Evolutionary conservation across 1,140 invertebrate species (phyloP), one percentile per base, ranked within the genome.

Genomic region (Orussus abietinus): DNA sequence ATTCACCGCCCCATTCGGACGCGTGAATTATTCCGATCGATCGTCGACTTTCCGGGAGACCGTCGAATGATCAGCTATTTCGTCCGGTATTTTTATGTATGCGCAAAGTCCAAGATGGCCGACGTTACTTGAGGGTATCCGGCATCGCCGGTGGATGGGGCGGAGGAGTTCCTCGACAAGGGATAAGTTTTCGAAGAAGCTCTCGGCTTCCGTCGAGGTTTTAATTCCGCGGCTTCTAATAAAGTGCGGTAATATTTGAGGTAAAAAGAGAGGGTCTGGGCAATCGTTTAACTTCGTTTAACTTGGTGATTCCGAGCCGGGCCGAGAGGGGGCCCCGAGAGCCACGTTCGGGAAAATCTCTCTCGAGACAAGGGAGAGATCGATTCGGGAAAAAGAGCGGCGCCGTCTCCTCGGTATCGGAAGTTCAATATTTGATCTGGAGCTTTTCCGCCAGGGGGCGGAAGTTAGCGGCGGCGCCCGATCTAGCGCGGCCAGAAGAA

Each of bases 341-440:
- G 21, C 7, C 10, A 36, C 26, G 26, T 19, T 20, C 26, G 12
- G 5, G 19, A 21, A 9, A 36, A 22, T 36, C 19, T 12, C 7
- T 25, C 18, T 14, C 34, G 34, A 25, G 20, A 36, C 34, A 14
- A 36, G n/a, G 9, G 14, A 19, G 9, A 34, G 22, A 11, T n/a
- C 17, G 19, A 12, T 31, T 20, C 3, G 32, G 37, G 38, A 19
- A 3, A 6, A 36, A 43, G 15, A 42, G 21, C 37, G n/a, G n/a
- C n/a, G n/a, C n/a, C n/a, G n/a, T 18, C 25, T 42, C 45, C 32
- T 36, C 34, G 33, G 35, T 15, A 51, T 43, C 42, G 39, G 26
- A 38, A 42, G 45, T 44, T 51, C 48, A 51, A 51, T 51, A 51
- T 51, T 51, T 51, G 45, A 48, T 31, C 28, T 28, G 34, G 37